Evolutionary conservation across 2,888 invertebrate genomes (phyloP).

Genomic region (Philopedon plagiatum): DNA sequence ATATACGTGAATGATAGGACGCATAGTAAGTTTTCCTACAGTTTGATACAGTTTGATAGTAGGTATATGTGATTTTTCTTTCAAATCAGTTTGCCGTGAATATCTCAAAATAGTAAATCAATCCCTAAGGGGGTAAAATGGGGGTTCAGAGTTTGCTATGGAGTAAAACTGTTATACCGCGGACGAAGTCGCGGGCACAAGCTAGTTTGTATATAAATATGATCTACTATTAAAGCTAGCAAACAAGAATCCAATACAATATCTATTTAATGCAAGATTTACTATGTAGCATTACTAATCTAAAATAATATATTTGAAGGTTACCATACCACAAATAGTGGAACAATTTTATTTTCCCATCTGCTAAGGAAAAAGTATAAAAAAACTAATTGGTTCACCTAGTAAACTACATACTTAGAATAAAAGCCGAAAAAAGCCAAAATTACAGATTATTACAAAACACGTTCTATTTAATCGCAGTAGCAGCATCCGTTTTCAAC

Average conservation of each 20-base stretch:
- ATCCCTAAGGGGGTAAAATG: too few relatives aligned
- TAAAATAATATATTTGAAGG: slow-evolving; percentile 1
- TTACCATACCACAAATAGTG: not conserved
- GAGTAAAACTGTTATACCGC: not conserved
- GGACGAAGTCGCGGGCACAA: not conserved
- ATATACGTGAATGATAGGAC: too few relatives aligned
- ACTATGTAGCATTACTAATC: not conserved
- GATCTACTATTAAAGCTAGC: not conserved
- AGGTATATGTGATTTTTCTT: too few relatives aligned
- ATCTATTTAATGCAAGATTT: not conserved
- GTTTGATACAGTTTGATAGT: too few relatives aligned
- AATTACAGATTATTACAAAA: slow-evolving; percentile 31
- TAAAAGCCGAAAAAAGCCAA: slow-evolving; percentile 17
- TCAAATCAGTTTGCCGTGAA: too few relatives aligned
- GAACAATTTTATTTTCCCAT: slow-evolving; percentile 5
- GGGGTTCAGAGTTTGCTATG: too few relatives aligned
- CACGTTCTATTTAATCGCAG: slow-evolving; percentile 13
- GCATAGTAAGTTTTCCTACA: too few relatives aligned
- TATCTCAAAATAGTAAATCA: too few relatives aligned
- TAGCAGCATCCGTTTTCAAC: slow-evolving; percentile 38
- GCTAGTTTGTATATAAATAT: too few relatives aligned
- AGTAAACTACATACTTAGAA: slow-evolving; percentile 31
- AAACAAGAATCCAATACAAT: not conserved
- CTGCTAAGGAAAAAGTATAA: not conserved
- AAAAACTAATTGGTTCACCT: slow-evolving; percentile 22